Conservation (phyloP, 1,140 invertebrate species). For the Sinella curviseta region DNA sequence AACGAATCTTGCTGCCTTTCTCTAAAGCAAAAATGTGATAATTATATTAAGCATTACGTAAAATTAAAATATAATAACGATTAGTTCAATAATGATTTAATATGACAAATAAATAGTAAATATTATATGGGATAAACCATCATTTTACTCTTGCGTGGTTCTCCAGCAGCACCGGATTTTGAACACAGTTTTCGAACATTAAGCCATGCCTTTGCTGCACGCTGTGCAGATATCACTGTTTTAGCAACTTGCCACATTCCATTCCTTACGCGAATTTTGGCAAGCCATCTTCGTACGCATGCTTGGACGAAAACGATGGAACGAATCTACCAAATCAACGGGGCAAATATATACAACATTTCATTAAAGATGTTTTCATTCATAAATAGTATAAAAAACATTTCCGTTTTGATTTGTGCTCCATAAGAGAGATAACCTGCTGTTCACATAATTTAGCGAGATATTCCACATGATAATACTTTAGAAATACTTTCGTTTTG, state of each 20-base stretch:
- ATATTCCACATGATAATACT: slow-evolving; percentile 82
- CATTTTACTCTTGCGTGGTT: neutral
- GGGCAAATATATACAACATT: neutral
- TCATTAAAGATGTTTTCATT: neutral
- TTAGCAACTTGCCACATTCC: slow-evolving; percentile 62
- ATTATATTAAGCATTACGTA: neutral
- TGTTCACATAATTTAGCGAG: slow-evolving; percentile 76
- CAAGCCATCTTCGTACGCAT: slow-evolving; percentile 70
- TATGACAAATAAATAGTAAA: too few relatives aligned
- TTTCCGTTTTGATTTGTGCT: neutral
- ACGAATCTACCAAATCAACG: slow-evolving; percentile 57
- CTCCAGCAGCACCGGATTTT: neutral
- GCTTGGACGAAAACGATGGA: slow-evolving; percentile 73
- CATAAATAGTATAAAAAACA: neutral
- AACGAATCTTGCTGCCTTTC: slow-evolving; percentile 39
- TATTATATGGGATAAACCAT: too few relatives aligned
- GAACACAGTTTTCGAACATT: slow-evolving; percentile 52
- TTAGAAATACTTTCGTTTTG: slow-evolving; percentile 80
- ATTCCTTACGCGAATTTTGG: slow-evolving; percentile 58
- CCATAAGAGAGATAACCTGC: slow-evolving; percentile 56
- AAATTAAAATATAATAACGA: neutral
- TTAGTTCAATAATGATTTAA: too few relatives aligned
- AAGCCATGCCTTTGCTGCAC: slow-evolving; percentile 68
- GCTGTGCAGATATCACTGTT: slow-evolving; percentile 67
- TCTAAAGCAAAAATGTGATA: neutral